Base-by-base conservation (phyloP, 2,797 vertebrate species). In the Schizothorax lantsangensis region DNA sequence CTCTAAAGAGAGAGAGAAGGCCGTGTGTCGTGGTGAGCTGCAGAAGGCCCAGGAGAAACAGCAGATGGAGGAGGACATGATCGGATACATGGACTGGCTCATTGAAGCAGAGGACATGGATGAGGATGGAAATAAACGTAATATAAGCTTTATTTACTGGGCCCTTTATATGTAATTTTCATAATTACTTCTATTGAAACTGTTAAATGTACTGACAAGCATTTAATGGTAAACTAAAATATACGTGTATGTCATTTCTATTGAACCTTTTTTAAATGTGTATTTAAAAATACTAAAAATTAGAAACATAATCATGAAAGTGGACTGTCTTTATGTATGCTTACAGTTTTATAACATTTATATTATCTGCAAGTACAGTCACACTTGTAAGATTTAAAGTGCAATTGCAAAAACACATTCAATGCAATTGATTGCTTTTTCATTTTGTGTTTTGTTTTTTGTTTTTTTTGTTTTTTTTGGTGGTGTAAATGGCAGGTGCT, bases 41-140 rank as follows among this genome's bases (percentile, higher is more conserved):
- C 98, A 99, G 95, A 97, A 98, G 91, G 94, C 99, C 38, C 95
- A 98, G 77, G 98, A 99, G 91, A 99, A 98, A 90, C 98, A 99
- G 86, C 98, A 99, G 93, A 97, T 99, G 86, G 98, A 99, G 90
- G 97, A 99, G 89, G 98, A 99, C 72, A 96, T 99, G 91, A 97
- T 97, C 71, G 98, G 98, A 5, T 99, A 99, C 94, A 96, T 99
- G 94, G 98, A 99, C 90, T 99, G 98, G 98, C 98, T 99, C 91
- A 99, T 97, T 7, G 98, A 99, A 91, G 98, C 98, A 0, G 98
- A 99, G 92, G 98, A 98, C 88, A 97, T 99, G 87, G 97, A 99
- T 84, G 98, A 99, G 83, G 97, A 99, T 30, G 97, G 97, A 84
- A 97, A 96, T 90, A 89, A 89, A 85, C 91, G 91, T 93, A 79